Evolutionary conservation across 2,113 vertebrate species (phyloP), one percentile per base, ranked within the genome.

Genomic region (Calidris pugnax): DNA sequence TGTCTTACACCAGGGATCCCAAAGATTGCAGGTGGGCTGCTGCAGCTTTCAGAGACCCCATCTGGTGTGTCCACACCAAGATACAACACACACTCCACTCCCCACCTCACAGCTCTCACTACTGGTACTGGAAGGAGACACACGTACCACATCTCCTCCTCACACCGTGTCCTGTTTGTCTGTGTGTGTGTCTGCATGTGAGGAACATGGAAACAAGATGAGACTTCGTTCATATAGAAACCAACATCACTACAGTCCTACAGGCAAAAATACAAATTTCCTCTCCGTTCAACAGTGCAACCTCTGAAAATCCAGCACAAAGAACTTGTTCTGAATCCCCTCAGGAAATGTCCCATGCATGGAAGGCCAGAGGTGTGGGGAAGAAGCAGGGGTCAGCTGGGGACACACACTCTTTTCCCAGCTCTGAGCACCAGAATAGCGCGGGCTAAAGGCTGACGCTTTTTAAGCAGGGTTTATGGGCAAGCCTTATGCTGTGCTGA

Each of bases 141-240:
- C n/a, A 90, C 10, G 2, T 5, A 28, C 14, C 74, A 37, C n/a
- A 14, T 37, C 53, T 83, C 20, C 37, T 85, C 39, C n/a, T 66
- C 5, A 3, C 37, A 48, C 35, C 0, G 0, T 4, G 13, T 51
- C 43, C 64, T 39, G 3, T 56, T 51, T 10, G 6, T 16, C 27
- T 6, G 6, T 3, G 12, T 30, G 2, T 3, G 6, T 17, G 24
- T 16, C 4, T 64, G 53, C 33, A 24, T 11, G 7, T 3, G 20
- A 20, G n/a, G 21, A 67, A 66, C 7, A 5, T 3, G 13, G 32
- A 87, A 86, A 63, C 10, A 90, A 87, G 85, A 73, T 9, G 9
- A 83, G 43, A 67, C n/a, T 55, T 77, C 16, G 43, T 24, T 28
- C 16, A 22, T 19, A 32, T 0, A 74, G 50, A 78, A 95, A 84